A percentile compares a stretch with the other conserved stretches of the same genome.
These are phyloP conservation scores for Chironomus tentans DNA, from an alignment of 2,888 invertebrate genomes.

Conservation along the genomic window DNA sequence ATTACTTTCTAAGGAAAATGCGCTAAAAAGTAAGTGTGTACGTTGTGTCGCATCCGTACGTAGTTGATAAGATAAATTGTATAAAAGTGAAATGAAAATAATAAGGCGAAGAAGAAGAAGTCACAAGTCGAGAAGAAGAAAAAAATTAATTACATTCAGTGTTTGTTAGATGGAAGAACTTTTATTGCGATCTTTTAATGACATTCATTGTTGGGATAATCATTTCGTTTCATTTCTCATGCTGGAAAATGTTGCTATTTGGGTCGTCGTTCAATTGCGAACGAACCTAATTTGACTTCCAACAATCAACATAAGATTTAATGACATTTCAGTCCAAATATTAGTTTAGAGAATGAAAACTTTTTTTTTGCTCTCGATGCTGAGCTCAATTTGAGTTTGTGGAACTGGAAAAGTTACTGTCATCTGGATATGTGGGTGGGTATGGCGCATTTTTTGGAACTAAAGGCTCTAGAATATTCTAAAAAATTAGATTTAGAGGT, in stretches of 20 bases:
- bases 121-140: no score
- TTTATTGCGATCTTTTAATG: slow-evolving; percentile 12
- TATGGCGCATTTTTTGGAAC: no score
- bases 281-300: neutral
- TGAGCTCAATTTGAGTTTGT: no score
- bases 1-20: no score
- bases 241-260: no score
- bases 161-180: neutral
- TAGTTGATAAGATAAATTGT: neutral
- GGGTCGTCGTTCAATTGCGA: neutral
- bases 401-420: no score
- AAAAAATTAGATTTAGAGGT: no score
- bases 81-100: neutral
- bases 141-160: slow-evolving; percentile 6
- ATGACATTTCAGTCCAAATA: neutral
- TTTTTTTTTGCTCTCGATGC: no score
- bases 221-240: neutral
- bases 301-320: neutral
- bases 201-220: neutral
- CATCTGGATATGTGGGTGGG: no score
- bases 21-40: neutral
- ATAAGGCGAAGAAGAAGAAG: no score
- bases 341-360: neutral
- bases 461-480: no score
- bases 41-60: neutral